Percentiles rank a stretch among this genome's conserved stretches.
phyloP scores from a whole-genome alignment of 2,888 invertebrate genomes.

The Polyommatus icarus region DNA sequence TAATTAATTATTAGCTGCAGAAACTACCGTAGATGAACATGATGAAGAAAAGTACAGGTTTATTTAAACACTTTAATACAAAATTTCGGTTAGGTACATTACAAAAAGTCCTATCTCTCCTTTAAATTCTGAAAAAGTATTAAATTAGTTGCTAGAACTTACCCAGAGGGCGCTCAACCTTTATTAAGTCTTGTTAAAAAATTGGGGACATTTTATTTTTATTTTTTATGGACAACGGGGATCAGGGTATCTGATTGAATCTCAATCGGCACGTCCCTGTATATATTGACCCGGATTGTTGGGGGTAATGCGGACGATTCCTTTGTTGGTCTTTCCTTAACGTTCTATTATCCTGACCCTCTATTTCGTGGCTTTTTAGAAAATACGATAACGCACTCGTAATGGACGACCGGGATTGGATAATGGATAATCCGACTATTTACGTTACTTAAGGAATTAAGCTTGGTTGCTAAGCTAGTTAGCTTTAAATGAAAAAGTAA shows the following conservation, averaged over 20 bases:
- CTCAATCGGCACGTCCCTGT: slow-evolving; percentile 23
- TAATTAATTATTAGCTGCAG: too few relatives aligned
- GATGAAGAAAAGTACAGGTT: too few relatives aligned
- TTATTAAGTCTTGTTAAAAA: background rate
- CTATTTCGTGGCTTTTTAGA: slow-evolving; percentile 29
- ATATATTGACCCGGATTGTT: slow-evolving; percentile 31
- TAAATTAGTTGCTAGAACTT: background rate
- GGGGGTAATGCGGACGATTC: slow-evolving; percentile 1
- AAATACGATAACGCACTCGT: slow-evolving; percentile 27
- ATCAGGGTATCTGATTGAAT: slow-evolving; percentile 8
- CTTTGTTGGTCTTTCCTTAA: slow-evolving; percentile 29
- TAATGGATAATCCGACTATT: slow-evolving; percentile 1
- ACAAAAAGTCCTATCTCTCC: too few relatives aligned
- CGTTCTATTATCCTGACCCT: slow-evolving; percentile 24
- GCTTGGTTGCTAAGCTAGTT: background rate
- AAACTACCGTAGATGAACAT: too few relatives aligned
- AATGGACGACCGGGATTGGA: slow-evolving; percentile 15
- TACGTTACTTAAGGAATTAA: background rate
- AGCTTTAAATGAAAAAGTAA: background rate
- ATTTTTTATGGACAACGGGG: background rate
- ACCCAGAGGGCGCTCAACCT: background rate
- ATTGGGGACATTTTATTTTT: background rate
- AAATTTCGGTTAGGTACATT: too few relatives aligned
- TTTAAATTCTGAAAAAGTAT: background rate
- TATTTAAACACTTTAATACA: too few relatives aligned